Conservation (phyloP, 1,140 invertebrate genomes). For the Pachyrhynchus sulphureomaculatus region DNA sequence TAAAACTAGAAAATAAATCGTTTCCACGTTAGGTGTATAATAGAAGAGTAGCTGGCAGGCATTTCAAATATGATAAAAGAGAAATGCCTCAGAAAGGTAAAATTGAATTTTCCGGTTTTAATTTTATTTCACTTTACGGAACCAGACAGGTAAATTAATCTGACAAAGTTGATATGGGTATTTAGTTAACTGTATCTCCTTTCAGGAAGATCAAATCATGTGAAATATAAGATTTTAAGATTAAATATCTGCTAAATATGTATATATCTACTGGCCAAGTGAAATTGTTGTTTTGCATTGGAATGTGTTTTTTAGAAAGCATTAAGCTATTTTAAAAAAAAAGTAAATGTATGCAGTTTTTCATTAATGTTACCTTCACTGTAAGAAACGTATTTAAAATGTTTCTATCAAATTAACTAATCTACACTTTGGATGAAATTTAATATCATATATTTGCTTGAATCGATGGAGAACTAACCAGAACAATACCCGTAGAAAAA, state of each 20-base stretch:
- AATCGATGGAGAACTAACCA: no score
- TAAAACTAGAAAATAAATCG: neutral
- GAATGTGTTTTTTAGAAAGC: no score
- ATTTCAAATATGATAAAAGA: constrained; percentile 6
- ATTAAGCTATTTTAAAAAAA: no score
- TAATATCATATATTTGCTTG: no score
- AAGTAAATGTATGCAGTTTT: no score
- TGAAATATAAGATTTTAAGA: constrained; percentile 2
- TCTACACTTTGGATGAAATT: no score
- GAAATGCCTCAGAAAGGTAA: constrained; percentile 8
- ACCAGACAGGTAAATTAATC: constrained; percentile 10
- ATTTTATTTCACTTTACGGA: constrained; percentile 5
- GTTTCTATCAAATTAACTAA: no score
- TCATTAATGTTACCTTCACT: no score
- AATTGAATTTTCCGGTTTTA: constrained; percentile 16
- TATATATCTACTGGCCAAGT: no score
- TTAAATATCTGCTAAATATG: neutral
- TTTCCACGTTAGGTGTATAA: neutral
- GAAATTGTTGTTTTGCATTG: no score
- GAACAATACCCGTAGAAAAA: no score
- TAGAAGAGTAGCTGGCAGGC: constrained; percentile 1
- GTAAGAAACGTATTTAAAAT: no score
- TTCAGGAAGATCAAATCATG: neutral
- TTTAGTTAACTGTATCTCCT: constrained; percentile 4
- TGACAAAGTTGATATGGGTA: constrained; percentile 11